Conservation (phyloP, 2,888 invertebrate species). For the Nephrotoma flavescens region DNA sequence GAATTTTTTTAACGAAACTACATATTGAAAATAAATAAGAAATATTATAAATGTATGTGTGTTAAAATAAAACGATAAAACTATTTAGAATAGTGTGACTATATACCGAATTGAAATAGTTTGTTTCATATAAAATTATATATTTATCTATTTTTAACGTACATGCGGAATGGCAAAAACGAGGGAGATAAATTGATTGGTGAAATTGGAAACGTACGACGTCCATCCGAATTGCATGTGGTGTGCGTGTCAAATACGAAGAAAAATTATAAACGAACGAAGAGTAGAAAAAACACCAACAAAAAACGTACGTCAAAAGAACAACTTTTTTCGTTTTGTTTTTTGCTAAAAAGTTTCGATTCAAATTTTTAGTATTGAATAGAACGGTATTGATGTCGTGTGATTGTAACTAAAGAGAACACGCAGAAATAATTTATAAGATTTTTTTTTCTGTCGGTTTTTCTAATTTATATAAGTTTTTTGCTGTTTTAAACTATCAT, state of each 20-base stretch:
- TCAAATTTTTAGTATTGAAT: slow-evolving; percentile 1
- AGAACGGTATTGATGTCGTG: neutral
- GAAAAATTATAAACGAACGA: neutral
- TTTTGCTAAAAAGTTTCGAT: neutral
- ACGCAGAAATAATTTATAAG: neutral
- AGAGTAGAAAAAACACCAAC: neutral
- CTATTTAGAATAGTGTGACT: neutral
- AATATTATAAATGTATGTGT: neutral
- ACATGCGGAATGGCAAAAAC: neutral
- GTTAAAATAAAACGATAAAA: neutral
- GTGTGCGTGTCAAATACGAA: neutral
- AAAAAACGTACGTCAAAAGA: neutral
- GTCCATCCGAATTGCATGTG: neutral
- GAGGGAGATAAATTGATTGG: neutral
- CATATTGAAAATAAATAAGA: neutral
- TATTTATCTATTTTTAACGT: neutral
- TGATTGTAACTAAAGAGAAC: neutral
- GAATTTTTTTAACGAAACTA: neutral
- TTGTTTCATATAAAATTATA: neutral
- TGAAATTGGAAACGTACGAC: neutral
- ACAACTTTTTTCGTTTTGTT: neutral
- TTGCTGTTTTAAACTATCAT: neutral
- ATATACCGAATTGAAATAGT: neutral
- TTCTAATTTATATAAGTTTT: neutral
- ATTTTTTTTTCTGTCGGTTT: neutral